Evolutionary conservation across 2,888 invertebrate species (phyloP), one percentile per base, ranked within the genome.

Genomic region (Cephus runcator): DNA sequence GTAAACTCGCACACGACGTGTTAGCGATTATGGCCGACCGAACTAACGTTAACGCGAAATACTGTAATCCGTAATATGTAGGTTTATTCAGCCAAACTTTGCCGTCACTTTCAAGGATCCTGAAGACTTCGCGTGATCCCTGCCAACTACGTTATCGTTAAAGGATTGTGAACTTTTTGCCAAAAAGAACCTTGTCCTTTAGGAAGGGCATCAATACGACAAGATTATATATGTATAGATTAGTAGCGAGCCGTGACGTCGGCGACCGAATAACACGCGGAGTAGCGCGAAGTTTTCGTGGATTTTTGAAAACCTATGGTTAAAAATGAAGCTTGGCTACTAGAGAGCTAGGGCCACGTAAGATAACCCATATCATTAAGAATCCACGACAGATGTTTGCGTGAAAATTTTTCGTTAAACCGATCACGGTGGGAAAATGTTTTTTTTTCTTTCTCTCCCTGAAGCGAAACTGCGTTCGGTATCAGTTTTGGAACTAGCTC

Each of bases 291-390:
- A 12, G 71, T 33, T 31, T 81, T 83, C 82, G 78, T 79, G 81
- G 79, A 81, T 79, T 78, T 75, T 76, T 77, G 75, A 78, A 33
- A 77, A 83, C 69, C 77, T 80, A 80, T 74, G 69, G 74, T 69
- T 77, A 79, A 69, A 74, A 79, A 79, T 80, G 79, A 80, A 76
- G 82, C 79, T 81, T 81, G 83, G 75, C 68, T 69, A 79, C 81
- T 80, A 75, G 76, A 80, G 79, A 79, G 79, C 85, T 85, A 83
- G 84, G 83, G 83, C 80, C 82, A 82, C 82, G 82, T 80, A 81
- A 84, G 83, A 81, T 85, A 84, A 87, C 88, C 82, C 89, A 88
- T 89, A 89, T 89, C 89, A 88, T 81, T 85, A 86, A 81, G 83
- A 79, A 83, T 82, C 81, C 79, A 80, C 73, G 77, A 80, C 77